Base-by-base conservation (phyloP, 2,113 vertebrate species). In the Montifringilla adamsi region DNA sequence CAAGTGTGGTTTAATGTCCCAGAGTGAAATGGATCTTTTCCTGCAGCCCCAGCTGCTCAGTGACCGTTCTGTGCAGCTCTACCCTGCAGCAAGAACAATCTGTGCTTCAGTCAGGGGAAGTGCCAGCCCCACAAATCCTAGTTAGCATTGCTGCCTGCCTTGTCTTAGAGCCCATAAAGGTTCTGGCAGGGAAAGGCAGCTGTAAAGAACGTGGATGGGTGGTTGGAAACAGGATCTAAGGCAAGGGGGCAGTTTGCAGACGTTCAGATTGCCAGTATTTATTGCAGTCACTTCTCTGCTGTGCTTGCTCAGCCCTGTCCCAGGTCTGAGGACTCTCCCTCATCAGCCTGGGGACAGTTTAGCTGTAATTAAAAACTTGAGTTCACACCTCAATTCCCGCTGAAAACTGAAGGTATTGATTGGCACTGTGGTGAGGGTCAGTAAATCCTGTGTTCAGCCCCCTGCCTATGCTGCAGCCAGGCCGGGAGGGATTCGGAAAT, bases 1-100 rank as follows among this genome's bases (percentile, higher is more conserved):
- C 95, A 95, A 80, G 75, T 50, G 74, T 53, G 84, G 92, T 95
- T 97, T 95, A 94, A 93, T 77, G 86, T 92, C 89, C 77, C 43
- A 0, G 24, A 80, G 87, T 78, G 47, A 79, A 79, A 91, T 35
- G 60, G 93, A 89, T 84, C n/a, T 52, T 64, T 60, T 72, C 47
- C 75, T 63, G 67, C 70, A 84, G 84, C 67, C 52, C 53, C 26
- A 8, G 10, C 39, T 89, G 41, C 49, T 80, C 14, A 2, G 72
- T 44, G 90, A 30, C n/a, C 7, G 0, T 19, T 62, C 33, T 5
- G 78, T 60, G 55, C 67, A 58, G 68, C 11, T 41, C 55, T 64
- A 2, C 55, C 53, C 83, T 33, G 39, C 12, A 37, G 81, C 85
- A 46, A 66, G 73, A 10, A 59, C 62, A 18, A 3, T 7, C 69